phyloP scores from a whole-genome alignment of 2,113 vertebrate genomes.

The Coracopsis vasa region DNA sequence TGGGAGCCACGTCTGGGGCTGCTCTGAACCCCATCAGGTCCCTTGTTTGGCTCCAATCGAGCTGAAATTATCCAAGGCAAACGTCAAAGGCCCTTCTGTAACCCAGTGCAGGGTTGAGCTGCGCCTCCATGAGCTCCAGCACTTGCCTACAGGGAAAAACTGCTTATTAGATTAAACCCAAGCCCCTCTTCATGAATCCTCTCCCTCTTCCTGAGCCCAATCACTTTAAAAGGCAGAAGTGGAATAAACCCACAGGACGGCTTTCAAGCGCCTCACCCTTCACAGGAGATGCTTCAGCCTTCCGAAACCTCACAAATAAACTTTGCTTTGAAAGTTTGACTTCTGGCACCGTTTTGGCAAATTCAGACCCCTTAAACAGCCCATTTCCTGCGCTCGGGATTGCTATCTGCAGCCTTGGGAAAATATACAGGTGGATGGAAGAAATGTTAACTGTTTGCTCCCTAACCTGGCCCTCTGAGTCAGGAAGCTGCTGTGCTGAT shows the following conservation, averaged over 20 bases:
- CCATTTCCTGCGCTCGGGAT: constrained; percentile 8
- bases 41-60: neutral
- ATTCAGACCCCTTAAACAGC: neutral
- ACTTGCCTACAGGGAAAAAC: neutral
- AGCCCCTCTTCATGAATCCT: constrained; percentile 19
- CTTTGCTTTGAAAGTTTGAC: neutral
- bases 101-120: neutral
- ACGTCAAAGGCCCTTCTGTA: neutral
- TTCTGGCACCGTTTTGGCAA: constrained; percentile 4
- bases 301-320: constrained; percentile 38
- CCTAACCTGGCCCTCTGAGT: fast-evolving
- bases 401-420: neutral
- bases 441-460: neutral
- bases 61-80: neutral
- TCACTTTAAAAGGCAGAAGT: neutral
- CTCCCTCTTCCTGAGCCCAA: neutral
- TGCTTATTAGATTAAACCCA: constrained; percentile 24
- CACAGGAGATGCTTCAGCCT: neutral
- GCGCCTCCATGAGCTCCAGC: neutral
- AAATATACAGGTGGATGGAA: constrained; percentile 48
- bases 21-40: neutral
- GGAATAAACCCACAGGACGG: neutral
- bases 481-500: fast-evolving
- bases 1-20: neutral
- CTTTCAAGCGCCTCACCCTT: neutral